These are phyloP conservation scores for Solen grandis DNA, from an alignment of 1,140 invertebrate species.

Conservation along the genomic window DNA sequence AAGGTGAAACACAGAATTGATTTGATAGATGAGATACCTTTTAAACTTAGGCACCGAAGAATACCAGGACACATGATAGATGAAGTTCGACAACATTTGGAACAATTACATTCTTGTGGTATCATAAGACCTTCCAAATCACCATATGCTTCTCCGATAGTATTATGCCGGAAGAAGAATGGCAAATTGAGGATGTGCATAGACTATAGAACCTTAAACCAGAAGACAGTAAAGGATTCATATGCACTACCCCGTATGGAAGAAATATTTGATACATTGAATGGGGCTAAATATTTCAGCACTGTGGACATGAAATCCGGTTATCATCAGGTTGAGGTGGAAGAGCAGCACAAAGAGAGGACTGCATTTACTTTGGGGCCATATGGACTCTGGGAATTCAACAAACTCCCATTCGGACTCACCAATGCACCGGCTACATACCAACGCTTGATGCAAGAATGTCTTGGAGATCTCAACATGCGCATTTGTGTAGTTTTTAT, in stretches of 20 bases:
- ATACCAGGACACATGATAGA: conserved; percentile 31
- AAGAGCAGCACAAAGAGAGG: conserved; percentile 52
- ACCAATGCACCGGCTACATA: conserved; percentile 48
- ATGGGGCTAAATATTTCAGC: conserved; percentile 58
- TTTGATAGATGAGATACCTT: conserved; percentile 29
- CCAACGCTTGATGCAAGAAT: conserved; percentile 45
- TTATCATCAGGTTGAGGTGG: conserved; percentile 78
- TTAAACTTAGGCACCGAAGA: conserved; percentile 30
- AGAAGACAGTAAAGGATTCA: conserved; percentile 51
- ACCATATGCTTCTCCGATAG: conserved; percentile 39
- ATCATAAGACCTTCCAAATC: conserved; percentile 27
- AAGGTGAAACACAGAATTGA: conserved; percentile 16
- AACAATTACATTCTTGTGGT: conserved; percentile 24
- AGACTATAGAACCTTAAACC: conserved; percentile 60
- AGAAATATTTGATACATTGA: conserved; percentile 48
- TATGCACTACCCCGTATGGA: conserved; percentile 58
- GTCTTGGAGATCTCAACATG: conserved; percentile 15
- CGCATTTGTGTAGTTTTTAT: conserved; percentile 26
- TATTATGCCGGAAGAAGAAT: conserved; percentile 63
- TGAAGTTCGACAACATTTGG: conserved; percentile 17
- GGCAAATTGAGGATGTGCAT: conserved; percentile 62
- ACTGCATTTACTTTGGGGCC: conserved; percentile 50
- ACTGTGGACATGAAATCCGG: conserved; percentile 60
- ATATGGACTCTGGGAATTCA: conserved; percentile 42
- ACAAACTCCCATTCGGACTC: conserved; percentile 53